Evolutionary conservation across 2,888 invertebrate species (phyloP).

Genomic region (Acholoe squamosa): DNA sequence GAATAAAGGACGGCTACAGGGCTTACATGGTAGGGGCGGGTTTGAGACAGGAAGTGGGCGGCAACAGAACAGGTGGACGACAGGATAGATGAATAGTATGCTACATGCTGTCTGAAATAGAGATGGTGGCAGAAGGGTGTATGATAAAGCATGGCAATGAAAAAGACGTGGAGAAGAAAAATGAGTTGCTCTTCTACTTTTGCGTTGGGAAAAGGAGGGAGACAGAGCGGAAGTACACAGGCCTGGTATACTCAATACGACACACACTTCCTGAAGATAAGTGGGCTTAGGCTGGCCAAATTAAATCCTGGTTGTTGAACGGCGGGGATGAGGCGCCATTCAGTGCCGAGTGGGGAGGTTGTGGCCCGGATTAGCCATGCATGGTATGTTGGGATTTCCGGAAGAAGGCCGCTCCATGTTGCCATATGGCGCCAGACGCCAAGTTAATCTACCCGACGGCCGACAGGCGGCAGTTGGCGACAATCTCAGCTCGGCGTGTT

Average conservation of each 20-base stretch:
- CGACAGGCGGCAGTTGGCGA: not conserved
- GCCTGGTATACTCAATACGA: too few relatives aligned
- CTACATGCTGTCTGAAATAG: not conserved
- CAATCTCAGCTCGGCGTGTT: not conserved
- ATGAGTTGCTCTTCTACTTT: too few relatives aligned
- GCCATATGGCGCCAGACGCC: not conserved
- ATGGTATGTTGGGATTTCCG: not conserved
- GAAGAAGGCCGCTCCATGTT: slow-evolving; percentile 4
- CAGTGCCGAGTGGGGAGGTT: not conserved
- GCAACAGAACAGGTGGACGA: not conserved
- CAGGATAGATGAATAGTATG: not conserved
- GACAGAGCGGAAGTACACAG: not conserved
- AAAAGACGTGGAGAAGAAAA: too few relatives aligned
- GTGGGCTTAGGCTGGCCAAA: slow-evolving; percentile 23
- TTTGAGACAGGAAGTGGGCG: not conserved
- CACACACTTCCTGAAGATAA: not conserved
- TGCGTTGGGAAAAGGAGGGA: too few relatives aligned
- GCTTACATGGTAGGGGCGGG: not conserved
- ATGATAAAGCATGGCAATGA: too few relatives aligned
- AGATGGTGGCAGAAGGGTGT: too few relatives aligned
- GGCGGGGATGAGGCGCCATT: slow-evolving; percentile 23
- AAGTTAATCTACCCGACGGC: not conserved
- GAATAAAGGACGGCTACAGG: not conserved
- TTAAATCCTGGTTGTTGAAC: slow-evolving; percentile 9
- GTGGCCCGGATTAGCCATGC: not conserved